Evolutionary conservation across 1,140 invertebrate genomes (phyloP).

Genomic region (Bursaphelenchus mucronatus): DNA sequence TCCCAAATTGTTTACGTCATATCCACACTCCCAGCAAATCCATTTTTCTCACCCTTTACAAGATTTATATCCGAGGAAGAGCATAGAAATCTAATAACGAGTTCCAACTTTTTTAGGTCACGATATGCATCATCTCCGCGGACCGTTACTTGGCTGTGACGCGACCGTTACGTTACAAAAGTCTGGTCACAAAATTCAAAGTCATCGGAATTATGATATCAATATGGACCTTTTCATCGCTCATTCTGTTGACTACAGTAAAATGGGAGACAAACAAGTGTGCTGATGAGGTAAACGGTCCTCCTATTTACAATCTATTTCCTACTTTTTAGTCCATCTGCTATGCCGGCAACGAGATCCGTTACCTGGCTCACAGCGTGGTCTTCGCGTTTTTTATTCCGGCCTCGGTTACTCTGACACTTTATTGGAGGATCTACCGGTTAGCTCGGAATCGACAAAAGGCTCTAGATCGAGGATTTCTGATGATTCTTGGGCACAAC

Average conservation of each 20-base stretch:
- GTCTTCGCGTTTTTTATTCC: constrained; percentile 60
- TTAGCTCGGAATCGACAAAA: constrained; percentile 55
- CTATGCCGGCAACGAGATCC: constrained; percentile 60
- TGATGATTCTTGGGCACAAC: constrained; percentile 61
- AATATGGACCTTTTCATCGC: constrained; percentile 78
- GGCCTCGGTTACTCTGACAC: constrained; percentile 56
- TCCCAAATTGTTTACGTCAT: background rate
- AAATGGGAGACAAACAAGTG: constrained; percentile 49
- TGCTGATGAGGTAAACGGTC: constrained; percentile 25
- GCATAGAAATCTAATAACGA: background rate
- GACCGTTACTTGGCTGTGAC: constrained; percentile 66
- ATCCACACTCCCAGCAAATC: background rate
- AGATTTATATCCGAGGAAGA: no score
- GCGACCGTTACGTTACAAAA: constrained; percentile 64
- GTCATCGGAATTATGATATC: constrained; percentile 53
- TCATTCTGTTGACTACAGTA: constrained; percentile 55
- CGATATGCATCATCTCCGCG: constrained; percentile 64
- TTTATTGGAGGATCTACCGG: constrained; percentile 59
- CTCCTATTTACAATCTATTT: constrained; percentile 1
- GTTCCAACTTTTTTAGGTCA: constrained; percentile 41
- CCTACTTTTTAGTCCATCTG: constrained; percentile 47
- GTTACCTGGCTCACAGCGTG: constrained; percentile 58
- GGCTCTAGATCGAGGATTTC: constrained; percentile 58
- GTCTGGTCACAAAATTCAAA: constrained; percentile 61
- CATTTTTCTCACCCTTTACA: background rate